Evolutionary conservation across 2,888 invertebrate genomes (phyloP).

Genomic region (Rhimphoctona megacephalus): DNA sequence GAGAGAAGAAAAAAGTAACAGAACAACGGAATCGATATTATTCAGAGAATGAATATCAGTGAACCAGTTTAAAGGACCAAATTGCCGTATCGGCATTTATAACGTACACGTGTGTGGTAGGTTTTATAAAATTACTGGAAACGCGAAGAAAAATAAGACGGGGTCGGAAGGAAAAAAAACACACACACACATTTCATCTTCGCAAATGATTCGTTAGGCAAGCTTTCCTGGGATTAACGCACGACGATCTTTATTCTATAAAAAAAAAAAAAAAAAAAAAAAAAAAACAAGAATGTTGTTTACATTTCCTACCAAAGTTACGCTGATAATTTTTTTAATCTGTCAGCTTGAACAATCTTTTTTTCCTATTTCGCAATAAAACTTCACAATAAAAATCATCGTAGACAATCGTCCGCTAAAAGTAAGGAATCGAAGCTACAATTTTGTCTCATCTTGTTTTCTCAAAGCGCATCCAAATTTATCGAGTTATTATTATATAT

Average conservation of each 20-base stretch:
- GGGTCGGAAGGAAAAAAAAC: slow-evolving; percentile 7
- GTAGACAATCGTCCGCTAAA: slow-evolving; percentile 52
- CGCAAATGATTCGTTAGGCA: slow-evolving; percentile 50
- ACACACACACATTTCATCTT: slow-evolving; percentile 12
- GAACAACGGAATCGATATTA: slow-evolving; percentile 57
- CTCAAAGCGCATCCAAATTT: slow-evolving; percentile 27
- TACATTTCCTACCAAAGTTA: slow-evolving; percentile 5
- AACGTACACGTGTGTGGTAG: slow-evolving; percentile 67
- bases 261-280: not conserved
- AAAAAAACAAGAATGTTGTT: slow-evolving; percentile 1
- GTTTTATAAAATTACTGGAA: slow-evolving; percentile 62
- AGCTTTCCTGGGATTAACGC: slow-evolving; percentile 7
- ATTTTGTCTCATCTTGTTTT: slow-evolving; percentile 10
- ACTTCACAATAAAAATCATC: slow-evolving; percentile 18
- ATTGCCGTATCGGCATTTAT: slow-evolving; percentile 70
- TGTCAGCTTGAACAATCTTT: slow-evolving; percentile 24
- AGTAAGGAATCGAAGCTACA: not conserved
- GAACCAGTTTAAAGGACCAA: slow-evolving; percentile 81
- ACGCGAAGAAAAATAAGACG: slow-evolving; percentile 34
- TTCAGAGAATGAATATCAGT: slow-evolving; percentile 70
- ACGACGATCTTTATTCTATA: slow-evolving; percentile 26
- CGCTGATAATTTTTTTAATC: not conserved
- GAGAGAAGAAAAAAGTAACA: slow-evolving; percentile 29
- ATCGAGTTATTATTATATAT: not conserved
- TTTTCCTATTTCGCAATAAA: slow-evolving; percentile 16